These are phyloP conservation scores for Galago senegalensis DNA, from an alignment of 2,797 vertebrate genomes.

Conservation along the genomic window DNA sequence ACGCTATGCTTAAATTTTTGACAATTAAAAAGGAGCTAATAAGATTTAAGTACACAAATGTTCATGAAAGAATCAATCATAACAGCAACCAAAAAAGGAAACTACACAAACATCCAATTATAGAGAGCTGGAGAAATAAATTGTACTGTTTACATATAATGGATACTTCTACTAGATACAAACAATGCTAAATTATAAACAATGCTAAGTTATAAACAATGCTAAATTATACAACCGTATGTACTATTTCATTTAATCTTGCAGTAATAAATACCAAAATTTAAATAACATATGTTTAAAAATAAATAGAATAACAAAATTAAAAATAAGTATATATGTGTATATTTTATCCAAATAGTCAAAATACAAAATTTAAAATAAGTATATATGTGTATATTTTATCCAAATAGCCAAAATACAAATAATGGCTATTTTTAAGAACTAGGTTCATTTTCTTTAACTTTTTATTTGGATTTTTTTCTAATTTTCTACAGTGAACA, in stretches of 20 bases:
- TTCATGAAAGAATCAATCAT: constrained; percentile 41
- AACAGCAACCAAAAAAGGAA: neutral
- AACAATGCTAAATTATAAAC: constrained; percentile 9
- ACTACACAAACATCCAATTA: neutral
- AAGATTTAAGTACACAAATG: constrained; percentile 12
- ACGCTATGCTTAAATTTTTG: neutral
- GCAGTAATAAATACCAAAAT: neutral
- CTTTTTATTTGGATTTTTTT: constrained; percentile 1
- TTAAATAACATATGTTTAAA: neutral
- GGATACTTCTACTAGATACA: neutral
- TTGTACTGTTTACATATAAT: neutral
- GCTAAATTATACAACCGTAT: neutral
- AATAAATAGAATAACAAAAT: neutral
- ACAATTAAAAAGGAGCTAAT: neutral
- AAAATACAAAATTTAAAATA: constrained; percentile 55
- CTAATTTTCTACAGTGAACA: neutral
- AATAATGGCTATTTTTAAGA: constrained; percentile 25
- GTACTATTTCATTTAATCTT: neutral
- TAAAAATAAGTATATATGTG: constrained; percentile 23
- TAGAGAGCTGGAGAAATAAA: neutral
- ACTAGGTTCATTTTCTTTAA: neutral
- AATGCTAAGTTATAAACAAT: constrained; percentile 2
- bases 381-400: neutral
- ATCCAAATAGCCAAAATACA: constrained; percentile 5
- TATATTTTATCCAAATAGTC: neutral